Conservation (phyloP, 2,797 vertebrate genomes). For the Arremon brunneinucha region DNA sequence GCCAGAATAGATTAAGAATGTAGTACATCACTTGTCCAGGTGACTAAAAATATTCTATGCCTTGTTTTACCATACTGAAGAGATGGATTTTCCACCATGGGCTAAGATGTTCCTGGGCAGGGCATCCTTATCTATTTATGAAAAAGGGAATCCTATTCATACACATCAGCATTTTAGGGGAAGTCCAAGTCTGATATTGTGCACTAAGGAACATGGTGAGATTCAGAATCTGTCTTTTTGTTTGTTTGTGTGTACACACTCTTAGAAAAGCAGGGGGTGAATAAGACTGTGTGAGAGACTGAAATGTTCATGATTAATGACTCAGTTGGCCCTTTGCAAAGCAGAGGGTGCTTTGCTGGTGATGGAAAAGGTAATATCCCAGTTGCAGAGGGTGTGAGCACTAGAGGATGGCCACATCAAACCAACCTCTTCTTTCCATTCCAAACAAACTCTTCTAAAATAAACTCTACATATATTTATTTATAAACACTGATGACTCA, state of each 20-base stretch:
- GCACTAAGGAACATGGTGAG: rapidly evolving
- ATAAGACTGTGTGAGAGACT: background rate
- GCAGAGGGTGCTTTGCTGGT: background rate
- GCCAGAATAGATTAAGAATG: background rate
- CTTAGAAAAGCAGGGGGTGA: background rate
- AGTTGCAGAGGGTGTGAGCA: background rate
- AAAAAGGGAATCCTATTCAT: background rate
- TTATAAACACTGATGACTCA: background rate
- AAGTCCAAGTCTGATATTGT: background rate
- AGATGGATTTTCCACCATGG: background rate
- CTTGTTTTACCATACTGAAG: background rate
- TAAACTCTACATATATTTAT: background rate
- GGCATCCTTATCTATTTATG: background rate
- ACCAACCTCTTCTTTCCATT: background rate
- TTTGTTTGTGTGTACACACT: background rate
- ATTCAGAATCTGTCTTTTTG: background rate
- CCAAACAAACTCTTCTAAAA: background rate
- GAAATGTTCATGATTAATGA: background rate
- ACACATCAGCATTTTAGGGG: background rate
- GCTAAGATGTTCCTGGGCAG: background rate
- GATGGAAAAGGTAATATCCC: background rate
- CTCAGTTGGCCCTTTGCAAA: background rate
- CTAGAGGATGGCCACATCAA: rapidly evolving
- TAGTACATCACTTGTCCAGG: background rate
- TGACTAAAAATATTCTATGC: background rate